These are phyloP conservation scores for Enteromius mattozi DNA, from an alignment of 2,797 vertebrate genomes.

Conservation along the genomic window DNA sequence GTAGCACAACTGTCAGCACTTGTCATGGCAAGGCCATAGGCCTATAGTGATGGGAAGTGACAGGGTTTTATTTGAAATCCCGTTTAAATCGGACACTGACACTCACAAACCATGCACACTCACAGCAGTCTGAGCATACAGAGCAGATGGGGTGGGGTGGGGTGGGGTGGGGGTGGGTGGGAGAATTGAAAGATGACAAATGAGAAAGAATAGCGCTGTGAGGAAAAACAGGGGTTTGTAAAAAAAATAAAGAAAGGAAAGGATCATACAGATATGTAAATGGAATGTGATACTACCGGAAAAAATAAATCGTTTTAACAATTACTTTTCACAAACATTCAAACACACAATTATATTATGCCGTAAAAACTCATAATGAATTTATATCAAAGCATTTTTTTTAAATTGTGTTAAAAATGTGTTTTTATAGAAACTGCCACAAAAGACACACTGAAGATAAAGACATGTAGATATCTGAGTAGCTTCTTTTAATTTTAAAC, in stretches of 20 bases:
- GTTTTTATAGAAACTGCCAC: neutral
- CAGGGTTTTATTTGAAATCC: constrained; percentile 80
- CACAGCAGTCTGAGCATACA: constrained; percentile 48
- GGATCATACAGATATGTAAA: neutral
- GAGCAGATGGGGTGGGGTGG: neutral
- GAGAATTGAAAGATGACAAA: neutral
- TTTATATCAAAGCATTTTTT: neutral
- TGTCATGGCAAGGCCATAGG: constrained; percentile 69
- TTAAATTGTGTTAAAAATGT: neutral
- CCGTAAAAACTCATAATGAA: neutral
- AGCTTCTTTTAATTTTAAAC: constrained; percentile 8
- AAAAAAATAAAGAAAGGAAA: neutral
- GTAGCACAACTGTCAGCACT: constrained; percentile 81
- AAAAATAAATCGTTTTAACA: neutral
- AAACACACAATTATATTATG: neutral
- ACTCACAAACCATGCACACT: constrained; percentile 61
- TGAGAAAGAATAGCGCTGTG: constrained; percentile 26
- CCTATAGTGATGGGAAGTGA: constrained; percentile 75
- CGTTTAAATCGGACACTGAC: constrained; percentile 69
- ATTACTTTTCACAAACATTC: neutral
- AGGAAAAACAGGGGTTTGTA: neutral
- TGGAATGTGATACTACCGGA: no score
- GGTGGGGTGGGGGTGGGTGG: no score
- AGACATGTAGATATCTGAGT: neutral
- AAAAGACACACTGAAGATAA: neutral